Evolutionary conservation across 2,888 invertebrate species (phyloP), one percentile per base, ranked within the genome.

Genomic region (Drosophila meridionalis): DNA sequence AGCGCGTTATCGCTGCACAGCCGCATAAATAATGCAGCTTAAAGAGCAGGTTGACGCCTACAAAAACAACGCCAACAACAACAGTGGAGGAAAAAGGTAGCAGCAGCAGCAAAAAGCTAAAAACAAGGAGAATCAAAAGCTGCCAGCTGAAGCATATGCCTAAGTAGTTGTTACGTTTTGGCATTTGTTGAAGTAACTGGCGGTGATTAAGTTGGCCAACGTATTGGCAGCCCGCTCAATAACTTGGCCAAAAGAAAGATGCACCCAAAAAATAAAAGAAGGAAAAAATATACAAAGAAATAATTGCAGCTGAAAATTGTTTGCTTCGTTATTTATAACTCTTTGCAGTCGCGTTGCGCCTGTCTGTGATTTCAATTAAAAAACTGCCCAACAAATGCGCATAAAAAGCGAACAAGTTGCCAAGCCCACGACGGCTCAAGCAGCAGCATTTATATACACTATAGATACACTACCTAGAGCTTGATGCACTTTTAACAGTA

Each of bases 41-140:
- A 92, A 92, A 92, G 91, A 92, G 92, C 92, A 92, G 92, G 92
- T 92, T 92, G 90, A 92, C 92, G 92, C 92, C 92, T 92, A 92
- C 92, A 91, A 92, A 90, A 87, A 73, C 59, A 74, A 62, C 56
- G 58, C 40, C 53, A 52, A 11, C 52, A 52, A 50, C 42, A 63
- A 57, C 30, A 67, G 34, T 8, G 53, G 11, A 43, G 40, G 9
- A 62, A 75, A 70, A 64, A 42, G 72, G 76, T 76, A 76, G 76
- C 76, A 63, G 12, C 26, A 66, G 50, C 20, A 20, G 20, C 20
- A 20, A 40, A 26, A 38, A 20, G 26, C 30, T 36, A 12, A 57
- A 34, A 43, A 34, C 2, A 52, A 4, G 2, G 28, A 40, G 28
- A 28, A 30, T 30, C 42, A 48, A 64, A 60, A 50, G 47, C 55